phyloP scores from a whole-genome alignment of 2,888 invertebrate species.

The Cantharis rufa region DNA sequence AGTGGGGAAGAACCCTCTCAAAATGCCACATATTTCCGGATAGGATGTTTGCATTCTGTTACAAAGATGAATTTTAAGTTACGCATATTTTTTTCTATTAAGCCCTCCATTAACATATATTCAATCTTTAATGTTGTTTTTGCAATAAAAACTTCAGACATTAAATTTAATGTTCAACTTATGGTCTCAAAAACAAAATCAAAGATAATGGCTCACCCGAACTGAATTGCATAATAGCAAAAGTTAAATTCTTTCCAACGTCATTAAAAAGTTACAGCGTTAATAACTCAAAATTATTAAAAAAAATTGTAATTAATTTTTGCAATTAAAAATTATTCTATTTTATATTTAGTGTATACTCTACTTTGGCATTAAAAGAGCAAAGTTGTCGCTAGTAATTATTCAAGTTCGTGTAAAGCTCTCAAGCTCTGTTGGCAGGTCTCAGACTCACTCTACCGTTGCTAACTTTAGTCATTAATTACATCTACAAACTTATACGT shows the following conservation, averaged over 20 bases:
- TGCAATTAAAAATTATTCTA: constrained; percentile 36
- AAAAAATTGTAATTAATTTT: constrained; percentile 22
- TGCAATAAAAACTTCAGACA: background rate
- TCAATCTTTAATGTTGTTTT: background rate
- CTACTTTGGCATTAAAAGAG: constrained; percentile 46
- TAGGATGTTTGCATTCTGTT: constrained; percentile 38
- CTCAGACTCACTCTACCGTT: constrained; percentile 44
- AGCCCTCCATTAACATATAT: background rate
- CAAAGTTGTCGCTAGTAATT: constrained; percentile 52
- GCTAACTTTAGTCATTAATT: constrained; percentile 53
- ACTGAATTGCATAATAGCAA: background rate
- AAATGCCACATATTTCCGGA: constrained; percentile 35
- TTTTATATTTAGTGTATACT: constrained; percentile 48
- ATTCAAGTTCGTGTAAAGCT: constrained; percentile 53
- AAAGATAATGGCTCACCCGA: background rate
- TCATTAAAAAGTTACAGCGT: background rate
- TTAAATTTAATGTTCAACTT: constrained; percentile 1
- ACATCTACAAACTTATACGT: constrained; percentile 47
- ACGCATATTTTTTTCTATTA: constrained; percentile 24
- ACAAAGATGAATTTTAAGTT: constrained; percentile 34
- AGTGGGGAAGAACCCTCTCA: constrained; percentile 27
- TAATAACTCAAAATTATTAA: background rate
- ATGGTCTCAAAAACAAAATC: background rate
- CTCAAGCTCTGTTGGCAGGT: constrained; percentile 49
- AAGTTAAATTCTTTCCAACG: background rate